Conservation (phyloP, 2,797 vertebrate genomes). For the Tinamus major region DNA sequence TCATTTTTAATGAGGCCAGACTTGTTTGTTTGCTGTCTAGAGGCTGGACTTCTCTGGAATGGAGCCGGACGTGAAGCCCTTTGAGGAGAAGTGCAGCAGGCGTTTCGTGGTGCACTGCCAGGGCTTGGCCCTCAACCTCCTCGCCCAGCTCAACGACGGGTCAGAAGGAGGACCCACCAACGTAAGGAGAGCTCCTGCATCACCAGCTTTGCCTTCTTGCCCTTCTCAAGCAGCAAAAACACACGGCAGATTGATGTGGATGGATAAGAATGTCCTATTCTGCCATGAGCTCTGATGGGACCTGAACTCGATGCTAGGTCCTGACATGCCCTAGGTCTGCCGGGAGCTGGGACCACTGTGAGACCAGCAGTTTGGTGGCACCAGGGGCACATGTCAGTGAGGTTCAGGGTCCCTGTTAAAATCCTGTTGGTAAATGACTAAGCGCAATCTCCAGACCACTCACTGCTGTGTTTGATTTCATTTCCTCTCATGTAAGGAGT, state of each 20-base stretch:
- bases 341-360: background rate
- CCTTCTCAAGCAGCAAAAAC: background rate
- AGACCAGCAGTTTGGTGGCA: background rate
- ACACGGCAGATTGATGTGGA: background rate
- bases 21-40: slow-evolving; percentile 78
- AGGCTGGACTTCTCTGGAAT: slow-evolving; percentile 96
- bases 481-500: slow-evolving; percentile 23
- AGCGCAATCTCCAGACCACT: background rate
- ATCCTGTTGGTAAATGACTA: background rate
- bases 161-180: slow-evolving; percentile 88
- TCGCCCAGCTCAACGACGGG: slow-evolving; percentile 89
- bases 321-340: background rate
- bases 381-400: background rate
- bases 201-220: background rate
- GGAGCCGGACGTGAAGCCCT: slow-evolving; percentile 94
- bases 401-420: background rate
- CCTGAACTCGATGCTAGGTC: background rate
- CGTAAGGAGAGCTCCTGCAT: slow-evolving; percentile 74
- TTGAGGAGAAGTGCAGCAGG: slow-evolving; percentile 92
- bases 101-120: slow-evolving; percentile 93
- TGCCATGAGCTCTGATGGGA: background rate
- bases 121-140: slow-evolving; percentile 91
- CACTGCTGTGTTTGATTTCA: background rate
- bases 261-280: background rate
- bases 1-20: slow-evolving; percentile 1